Conservation (phyloP, 2,888 invertebrate species). For the Nemotelus pantherinus region DNA sequence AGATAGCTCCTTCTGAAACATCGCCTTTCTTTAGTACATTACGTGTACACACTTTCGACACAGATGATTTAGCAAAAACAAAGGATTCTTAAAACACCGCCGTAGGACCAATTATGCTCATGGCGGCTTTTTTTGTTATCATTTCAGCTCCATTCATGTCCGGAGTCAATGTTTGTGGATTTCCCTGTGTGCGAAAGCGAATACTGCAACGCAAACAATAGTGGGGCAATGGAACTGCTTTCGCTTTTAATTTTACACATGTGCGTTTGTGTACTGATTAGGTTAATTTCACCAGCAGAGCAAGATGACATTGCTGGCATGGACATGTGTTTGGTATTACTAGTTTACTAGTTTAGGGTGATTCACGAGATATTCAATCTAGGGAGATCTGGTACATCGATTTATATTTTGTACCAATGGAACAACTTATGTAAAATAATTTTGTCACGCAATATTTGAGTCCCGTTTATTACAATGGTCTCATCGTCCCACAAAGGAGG, state of each 20-base stretch:
- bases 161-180: slow-evolving; percentile 16
- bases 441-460: no score
- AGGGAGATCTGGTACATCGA: no score
- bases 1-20: not conserved
- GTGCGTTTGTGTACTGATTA: slow-evolving; percentile 11
- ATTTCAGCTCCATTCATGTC: slow-evolving; percentile 11
- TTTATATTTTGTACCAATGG: no score
- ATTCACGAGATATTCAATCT: no score
- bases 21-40: slow-evolving; percentile 12
- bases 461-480: no score
- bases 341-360: no score
- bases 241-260: slow-evolving; percentile 31
- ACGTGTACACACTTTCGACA: slow-evolving; percentile 6
- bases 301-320: no score
- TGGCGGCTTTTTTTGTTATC: slow-evolving; percentile 27
- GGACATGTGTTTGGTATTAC: no score
- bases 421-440: no score
- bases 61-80: slow-evolving; percentile 39
- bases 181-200: not conserved
- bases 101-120: slow-evolving; percentile 25
- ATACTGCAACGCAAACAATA: not conserved
- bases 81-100: slow-evolving; percentile 39
- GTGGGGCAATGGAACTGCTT: slow-evolving; percentile 30
- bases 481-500: no score
- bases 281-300: slow-evolving; percentile 5